Percentiles rank a stretch among this genome's conserved stretches.
Conservation (phyloP, 2,888 invertebrate genomes). For the Apantesis nais region DNA sequence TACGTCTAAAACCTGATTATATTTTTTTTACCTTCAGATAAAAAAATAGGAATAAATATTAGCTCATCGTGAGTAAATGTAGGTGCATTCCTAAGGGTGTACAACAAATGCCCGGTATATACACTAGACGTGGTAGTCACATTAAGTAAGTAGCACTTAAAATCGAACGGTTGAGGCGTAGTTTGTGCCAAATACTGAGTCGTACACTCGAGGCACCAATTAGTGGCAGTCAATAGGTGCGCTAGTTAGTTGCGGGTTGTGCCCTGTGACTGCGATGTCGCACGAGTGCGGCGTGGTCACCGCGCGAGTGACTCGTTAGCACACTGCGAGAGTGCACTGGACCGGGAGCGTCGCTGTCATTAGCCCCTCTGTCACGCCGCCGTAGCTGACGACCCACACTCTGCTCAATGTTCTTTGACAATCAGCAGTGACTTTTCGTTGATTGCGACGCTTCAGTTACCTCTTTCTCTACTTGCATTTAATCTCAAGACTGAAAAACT, state of each 20-base stretch:
- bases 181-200: slow-evolving; percentile 14
- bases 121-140: background rate
- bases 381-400: background rate
- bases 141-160: slow-evolving; percentile 1
- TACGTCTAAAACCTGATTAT: no score
- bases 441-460: background rate
- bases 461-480: background rate
- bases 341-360: slow-evolving; percentile 3
- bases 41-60: no score
- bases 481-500: background rate
- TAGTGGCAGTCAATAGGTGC: slow-evolving; percentile 47
- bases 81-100: background rate
- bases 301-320: slow-evolving; percentile 5
- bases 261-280: slow-evolving; percentile 15
- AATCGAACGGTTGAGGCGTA: slow-evolving; percentile 6
- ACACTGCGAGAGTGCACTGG: background rate
- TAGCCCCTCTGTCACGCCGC: slow-evolving; percentile 1
- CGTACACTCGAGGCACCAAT: slow-evolving; percentile 38
- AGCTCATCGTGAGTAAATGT: no score
- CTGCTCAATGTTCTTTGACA: background rate
- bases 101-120: background rate
- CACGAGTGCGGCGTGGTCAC: background rate
- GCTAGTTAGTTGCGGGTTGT: slow-evolving; percentile 28
- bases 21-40: no score
- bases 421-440: background rate